Evolutionary conservation across 2,888 invertebrate species (phyloP).

Genomic region (Drosophila suboccidentalis): DNA sequence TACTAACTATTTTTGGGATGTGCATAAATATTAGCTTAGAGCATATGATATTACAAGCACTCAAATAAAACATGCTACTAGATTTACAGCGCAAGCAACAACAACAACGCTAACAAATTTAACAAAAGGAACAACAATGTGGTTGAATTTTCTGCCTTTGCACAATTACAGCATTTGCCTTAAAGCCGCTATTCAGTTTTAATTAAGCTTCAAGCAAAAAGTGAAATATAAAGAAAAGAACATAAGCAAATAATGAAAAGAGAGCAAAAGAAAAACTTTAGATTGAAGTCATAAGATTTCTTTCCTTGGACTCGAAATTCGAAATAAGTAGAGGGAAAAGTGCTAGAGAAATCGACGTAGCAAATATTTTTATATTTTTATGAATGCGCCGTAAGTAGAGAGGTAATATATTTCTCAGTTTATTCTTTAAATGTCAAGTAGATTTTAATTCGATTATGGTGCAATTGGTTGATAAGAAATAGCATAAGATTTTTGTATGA

Average conservation of each 20-base stretch:
- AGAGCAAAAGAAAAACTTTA: neutral
- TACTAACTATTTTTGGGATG: neutral
- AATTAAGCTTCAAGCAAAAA: slow-evolving; percentile 9
- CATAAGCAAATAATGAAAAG: neutral
- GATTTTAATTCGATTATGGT: neutral
- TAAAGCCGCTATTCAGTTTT: neutral
- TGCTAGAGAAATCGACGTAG: neutral
- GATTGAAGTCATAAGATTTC: neutral
- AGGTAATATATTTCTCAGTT: neutral
- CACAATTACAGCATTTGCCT: slow-evolving; percentile 1
- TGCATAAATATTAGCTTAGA: too few relatives aligned
- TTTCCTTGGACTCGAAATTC: neutral
- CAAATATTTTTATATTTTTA: neutral
- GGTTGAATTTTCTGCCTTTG: neutral
- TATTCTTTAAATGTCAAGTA: neutral
- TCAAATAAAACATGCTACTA: too few relatives aligned
- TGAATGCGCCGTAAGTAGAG: neutral
- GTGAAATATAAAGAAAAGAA: neutral
- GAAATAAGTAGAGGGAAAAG: neutral
- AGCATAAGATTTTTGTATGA: neutral
- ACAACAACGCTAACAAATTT: too few relatives aligned
- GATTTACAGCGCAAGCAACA: too few relatives aligned
- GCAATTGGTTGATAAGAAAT: neutral
- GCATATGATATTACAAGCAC: too few relatives aligned
- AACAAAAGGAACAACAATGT: neutral